These are phyloP conservation scores for Porites lobata DNA, from an alignment of 92 coral and sea anemone species.

Conservation along the genomic window DNA sequence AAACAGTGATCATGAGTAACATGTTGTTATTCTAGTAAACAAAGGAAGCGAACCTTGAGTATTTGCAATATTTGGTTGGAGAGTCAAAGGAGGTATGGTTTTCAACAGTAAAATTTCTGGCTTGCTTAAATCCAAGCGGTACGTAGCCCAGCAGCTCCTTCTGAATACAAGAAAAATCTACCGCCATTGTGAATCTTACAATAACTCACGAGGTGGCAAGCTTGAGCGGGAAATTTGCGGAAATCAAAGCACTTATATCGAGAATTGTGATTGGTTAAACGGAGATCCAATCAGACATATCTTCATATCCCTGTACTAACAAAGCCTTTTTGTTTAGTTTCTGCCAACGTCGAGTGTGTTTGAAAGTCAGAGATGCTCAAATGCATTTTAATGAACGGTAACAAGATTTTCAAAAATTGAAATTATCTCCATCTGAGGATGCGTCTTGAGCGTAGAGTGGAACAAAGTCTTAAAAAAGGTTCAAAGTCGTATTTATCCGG, in stretches of 20 bases:
- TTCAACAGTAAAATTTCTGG: conserved; percentile 6
- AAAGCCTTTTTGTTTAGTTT: conserved; percentile 12
- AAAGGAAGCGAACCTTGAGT: too few relatives aligned
- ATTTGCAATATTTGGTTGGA: not conserved
- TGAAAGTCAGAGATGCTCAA: conserved; percentile 11
- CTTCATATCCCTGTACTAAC: not conserved
- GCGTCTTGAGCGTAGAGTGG: conserved; percentile 21
- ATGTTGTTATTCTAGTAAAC: not conserved
- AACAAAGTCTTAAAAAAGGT: conserved; percentile 2
- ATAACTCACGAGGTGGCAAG: not conserved
- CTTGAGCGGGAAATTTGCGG: not conserved
- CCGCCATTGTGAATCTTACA: conserved; percentile 20
- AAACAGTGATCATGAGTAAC: conserved; percentile 6
- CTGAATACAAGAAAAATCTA: conserved; percentile 18
- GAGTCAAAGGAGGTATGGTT: conserved; percentile 24
- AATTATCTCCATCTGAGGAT: conserved; percentile 16
- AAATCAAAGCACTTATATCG: too few relatives aligned
- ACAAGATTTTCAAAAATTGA: not conserved
- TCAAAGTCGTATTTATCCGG: not conserved
- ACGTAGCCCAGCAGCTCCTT: conserved; percentile 15
- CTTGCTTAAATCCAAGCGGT: not conserved
- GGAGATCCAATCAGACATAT: too few relatives aligned
- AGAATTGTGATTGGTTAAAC: too few relatives aligned
- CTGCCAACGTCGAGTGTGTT: not conserved
- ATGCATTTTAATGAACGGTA: conserved; percentile 15